phyloP scores from a whole-genome alignment of 2,888 invertebrate species.

The Pseudococcus viburni region DNA sequence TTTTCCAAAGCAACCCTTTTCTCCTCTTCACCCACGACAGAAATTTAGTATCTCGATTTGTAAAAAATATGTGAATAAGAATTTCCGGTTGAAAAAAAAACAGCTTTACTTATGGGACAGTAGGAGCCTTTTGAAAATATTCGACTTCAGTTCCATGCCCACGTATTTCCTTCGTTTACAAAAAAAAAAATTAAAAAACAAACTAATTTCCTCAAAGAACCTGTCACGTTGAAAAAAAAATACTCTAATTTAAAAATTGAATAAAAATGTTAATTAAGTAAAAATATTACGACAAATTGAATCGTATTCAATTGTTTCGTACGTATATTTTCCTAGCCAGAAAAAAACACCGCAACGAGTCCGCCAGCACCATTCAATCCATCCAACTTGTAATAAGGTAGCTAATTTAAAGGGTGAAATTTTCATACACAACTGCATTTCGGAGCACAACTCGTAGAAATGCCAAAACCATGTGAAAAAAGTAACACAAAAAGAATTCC shows the following conservation, averaged over 20 bases:
- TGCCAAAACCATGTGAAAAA: slow-evolving; percentile 28
- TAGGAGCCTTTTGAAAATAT: not conserved
- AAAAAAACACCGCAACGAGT: not conserved
- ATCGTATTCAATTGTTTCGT: not conserved
- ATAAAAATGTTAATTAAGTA: not conserved
- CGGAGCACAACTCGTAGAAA: not conserved
- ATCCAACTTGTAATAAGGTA: not conserved
- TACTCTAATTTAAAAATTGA: not conserved
- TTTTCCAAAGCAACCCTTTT: not conserved
- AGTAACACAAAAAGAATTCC: not conserved
- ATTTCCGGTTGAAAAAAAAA: not conserved
- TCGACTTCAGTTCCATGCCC: not conserved
- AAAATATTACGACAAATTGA: not conserved
- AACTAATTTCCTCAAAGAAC: not conserved
- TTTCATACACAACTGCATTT: not conserved
- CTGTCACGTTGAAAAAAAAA: not conserved
- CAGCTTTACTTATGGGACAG: not conserved
- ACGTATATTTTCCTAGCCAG: not conserved
- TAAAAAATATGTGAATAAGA: not conserved
- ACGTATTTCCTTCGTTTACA: not conserved
- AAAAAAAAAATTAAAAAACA: not conserved
- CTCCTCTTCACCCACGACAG: not conserved
- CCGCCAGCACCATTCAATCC: not conserved
- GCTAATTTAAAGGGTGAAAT: not conserved
- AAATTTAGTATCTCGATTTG: not conserved